Base-by-base conservation (phyloP, 2,888 invertebrate genomes). In the Cylindroiulus punctatus region DNA sequence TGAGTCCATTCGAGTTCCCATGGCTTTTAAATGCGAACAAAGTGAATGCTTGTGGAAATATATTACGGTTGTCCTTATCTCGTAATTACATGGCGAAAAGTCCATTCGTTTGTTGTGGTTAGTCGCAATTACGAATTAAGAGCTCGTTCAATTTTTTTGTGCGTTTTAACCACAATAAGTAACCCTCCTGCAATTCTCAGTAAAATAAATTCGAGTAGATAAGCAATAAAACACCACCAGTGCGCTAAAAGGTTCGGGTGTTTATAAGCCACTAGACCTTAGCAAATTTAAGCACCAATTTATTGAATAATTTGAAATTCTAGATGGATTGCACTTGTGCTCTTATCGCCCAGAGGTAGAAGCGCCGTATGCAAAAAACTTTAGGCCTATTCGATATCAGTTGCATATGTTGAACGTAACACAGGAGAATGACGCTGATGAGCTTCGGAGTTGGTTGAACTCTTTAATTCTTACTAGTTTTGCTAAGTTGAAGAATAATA, bases 401-500 rank as follows among this genome's bases (percentile, higher is more conserved):
- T 65, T 65, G 22, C 65, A 22, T 22, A 26, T 12, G 22, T 65
- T 22, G 22, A 26, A 65, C 65, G 65, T 26, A 65, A 65, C 22
- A 26, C 65, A 5, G 65, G 1, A 7, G 65, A 65, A 65, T 26
- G 26, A 26, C 22, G 65, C 65, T 65, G 65, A 65, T 26, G 65
- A 65, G 65, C 65, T 65, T 65, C 22, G 26, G 65, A 65, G 65
- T 65, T 65, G 65, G 65, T 65, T 65, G 65, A 65, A 65, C 65
- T 65, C 65, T 65, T 36, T 65, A 65, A 65, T 65, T 65, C 65
- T 65, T 65, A 65, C 65, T 65, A 65, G 65, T 65, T 65, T 65
- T 65, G 57, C 8, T n/a, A 65, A 22, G 65, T 65, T 26, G 22
- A 65, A 65, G 65, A 65, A 65, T 65, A 65, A 65, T 65, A 22